phyloP scores from a whole-genome alignment of 2,797 vertebrate genomes.

The Dendrocincla fuliginosa region DNA sequence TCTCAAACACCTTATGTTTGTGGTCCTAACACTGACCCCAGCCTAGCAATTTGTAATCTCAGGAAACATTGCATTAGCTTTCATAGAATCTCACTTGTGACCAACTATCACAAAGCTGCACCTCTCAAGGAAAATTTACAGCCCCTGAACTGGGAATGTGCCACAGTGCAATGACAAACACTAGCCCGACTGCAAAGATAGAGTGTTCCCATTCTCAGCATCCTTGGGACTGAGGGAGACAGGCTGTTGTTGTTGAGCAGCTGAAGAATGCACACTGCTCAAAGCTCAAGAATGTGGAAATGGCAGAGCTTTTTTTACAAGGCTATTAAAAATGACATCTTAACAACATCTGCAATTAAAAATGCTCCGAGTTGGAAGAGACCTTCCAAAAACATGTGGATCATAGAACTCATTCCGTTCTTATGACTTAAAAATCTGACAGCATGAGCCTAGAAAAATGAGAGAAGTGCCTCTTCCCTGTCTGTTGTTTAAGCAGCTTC shows the following conservation, averaged over 20 bases:
- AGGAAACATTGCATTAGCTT: neutral
- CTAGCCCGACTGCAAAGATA: neutral
- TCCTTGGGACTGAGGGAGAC: neutral
- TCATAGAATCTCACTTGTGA: conserved; percentile 2
- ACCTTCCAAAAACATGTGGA: conserved; percentile 1
- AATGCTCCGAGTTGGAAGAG: conserved; percentile 14
- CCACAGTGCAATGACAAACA: neutral
- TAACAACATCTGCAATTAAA: conserved; percentile 68
- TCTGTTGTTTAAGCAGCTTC: neutral
- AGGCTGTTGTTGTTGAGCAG: conserved; percentile 26
- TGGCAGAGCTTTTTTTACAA: conserved; percentile 9
- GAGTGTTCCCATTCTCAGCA: neutral
- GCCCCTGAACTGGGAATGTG: neutral
- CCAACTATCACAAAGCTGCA: neutral
- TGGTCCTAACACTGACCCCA: conserved; percentile 3
- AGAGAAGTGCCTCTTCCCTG: neutral
- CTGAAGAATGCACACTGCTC: conserved; percentile 23
- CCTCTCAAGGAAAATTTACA: conserved; percentile 9
- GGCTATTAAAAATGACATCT: conserved; percentile 48
- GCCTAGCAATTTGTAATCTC: neutral
- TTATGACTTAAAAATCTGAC: conserved; percentile 45
- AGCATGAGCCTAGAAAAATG: conserved; percentile 21
- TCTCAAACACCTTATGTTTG: conserved; percentile 21
- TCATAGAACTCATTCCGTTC: conserved; percentile 35
- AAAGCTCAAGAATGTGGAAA: conserved; percentile 59